These are phyloP conservation scores for Ephialtes manifestator DNA, from an alignment of 2,888 invertebrate genomes.

Conservation along the genomic window DNA sequence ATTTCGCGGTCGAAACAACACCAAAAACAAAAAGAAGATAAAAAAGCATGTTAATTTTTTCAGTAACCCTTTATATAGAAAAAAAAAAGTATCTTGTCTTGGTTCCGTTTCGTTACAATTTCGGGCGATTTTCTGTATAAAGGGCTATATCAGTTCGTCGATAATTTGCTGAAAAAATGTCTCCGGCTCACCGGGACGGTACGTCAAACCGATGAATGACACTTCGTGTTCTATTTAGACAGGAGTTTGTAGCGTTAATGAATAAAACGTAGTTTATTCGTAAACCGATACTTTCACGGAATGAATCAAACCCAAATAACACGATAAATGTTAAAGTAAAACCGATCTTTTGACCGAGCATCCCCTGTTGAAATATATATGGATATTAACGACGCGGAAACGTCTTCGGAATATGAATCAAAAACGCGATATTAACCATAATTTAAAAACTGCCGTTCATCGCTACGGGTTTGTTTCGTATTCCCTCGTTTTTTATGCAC, in stretches of 20 bases:
- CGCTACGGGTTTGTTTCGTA: neutral
- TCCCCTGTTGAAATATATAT: neutral
- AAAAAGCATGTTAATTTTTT: neutral
- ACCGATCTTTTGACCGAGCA: neutral
- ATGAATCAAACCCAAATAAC: constrained; percentile 36
- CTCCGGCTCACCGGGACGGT: constrained; percentile 23
- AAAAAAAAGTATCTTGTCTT: neutral
- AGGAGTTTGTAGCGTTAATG: constrained; percentile 59
- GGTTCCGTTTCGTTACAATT: neutral
- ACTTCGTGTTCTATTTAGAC: constrained; percentile 61
- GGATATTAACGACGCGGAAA: neutral
- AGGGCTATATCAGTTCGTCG: constrained; percentile 11
- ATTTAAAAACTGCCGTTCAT: neutral
- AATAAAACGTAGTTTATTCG: constrained; percentile 59
- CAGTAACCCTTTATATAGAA: constrained; percentile 4
- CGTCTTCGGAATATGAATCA: neutral
- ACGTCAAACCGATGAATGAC: constrained; percentile 40
- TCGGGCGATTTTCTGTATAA: constrained; percentile 1
- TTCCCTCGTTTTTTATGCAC: neutral
- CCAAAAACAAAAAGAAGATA: neutral
- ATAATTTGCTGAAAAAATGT: neutral
- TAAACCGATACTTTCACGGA: constrained; percentile 20
- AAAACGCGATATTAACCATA: neutral
- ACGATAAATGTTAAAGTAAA: neutral
- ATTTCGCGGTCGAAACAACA: constrained; percentile 8